A percentile compares a stretch with the other conserved stretches of the same genome.
These are phyloP conservation scores for Desoria tigrina DNA, from an alignment of 2,888 invertebrate species.

Conservation along the genomic window DNA sequence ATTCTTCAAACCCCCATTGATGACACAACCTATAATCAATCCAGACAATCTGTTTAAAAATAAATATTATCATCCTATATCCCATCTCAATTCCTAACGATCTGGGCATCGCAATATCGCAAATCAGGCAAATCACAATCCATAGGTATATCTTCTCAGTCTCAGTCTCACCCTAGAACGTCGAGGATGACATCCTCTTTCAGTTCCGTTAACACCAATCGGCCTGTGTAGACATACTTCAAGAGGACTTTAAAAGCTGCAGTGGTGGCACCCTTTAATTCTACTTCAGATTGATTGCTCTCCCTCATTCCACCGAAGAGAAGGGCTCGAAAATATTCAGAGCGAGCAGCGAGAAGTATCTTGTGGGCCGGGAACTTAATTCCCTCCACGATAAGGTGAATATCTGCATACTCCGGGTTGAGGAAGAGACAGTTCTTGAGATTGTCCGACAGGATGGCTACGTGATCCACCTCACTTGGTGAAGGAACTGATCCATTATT, in stretches of 20 bases:
- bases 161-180: slow-evolving; percentile 63
- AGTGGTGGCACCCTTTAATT: slow-evolving; percentile 77
- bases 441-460: slow-evolving; percentile 51
- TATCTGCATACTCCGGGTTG: slow-evolving; percentile 47
- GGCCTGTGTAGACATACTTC: slow-evolving; percentile 92
- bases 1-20: slow-evolving; percentile 89
- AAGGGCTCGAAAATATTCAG: slow-evolving; percentile 59
- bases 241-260: slow-evolving; percentile 85
- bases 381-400: slow-evolving; percentile 39
- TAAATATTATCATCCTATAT: not conserved
- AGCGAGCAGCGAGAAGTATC: slow-evolving; percentile 85
- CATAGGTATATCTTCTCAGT: no score
- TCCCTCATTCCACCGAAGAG: slow-evolving; percentile 67
- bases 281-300: slow-evolving; percentile 75
- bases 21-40: slow-evolving; percentile 68
- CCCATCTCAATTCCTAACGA: no score
- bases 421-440: slow-evolving; percentile 50
- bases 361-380: slow-evolving; percentile 68
- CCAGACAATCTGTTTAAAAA: no score
- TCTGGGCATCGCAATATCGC: no score
- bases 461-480: slow-evolving; percentile 50
- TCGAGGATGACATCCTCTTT: slow-evolving; percentile 64
- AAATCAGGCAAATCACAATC: no score
- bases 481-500: not conserved
- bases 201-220: slow-evolving; percentile 64